Evolutionary conservation across 2,888 invertebrate species (phyloP).

Genomic region (Sepiola atlantica): DNA sequence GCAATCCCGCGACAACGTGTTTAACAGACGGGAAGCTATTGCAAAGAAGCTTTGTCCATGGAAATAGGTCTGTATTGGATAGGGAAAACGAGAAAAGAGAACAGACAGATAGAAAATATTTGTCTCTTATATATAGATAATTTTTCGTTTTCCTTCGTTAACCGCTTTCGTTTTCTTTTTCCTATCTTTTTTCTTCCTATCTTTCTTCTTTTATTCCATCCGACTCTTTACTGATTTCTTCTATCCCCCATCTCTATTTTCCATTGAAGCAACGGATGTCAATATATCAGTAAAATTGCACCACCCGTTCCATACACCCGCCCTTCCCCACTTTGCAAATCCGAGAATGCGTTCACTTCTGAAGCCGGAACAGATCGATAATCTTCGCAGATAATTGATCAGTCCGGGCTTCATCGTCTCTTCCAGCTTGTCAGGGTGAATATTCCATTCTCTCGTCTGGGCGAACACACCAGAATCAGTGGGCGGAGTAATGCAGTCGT

Average conservation of each 20-base stretch:
- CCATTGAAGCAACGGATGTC: background rate
- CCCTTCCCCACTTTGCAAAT: background rate
- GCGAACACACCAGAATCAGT: background rate
- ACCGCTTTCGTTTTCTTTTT: background rate
- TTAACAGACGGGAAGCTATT: too few species aligned
- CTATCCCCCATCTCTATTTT: background rate
- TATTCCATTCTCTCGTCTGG: background rate
- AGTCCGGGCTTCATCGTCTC: conserved; percentile 1
- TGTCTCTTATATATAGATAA: too few species aligned
- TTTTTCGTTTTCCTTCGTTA: background rate
- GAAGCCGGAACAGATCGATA: background rate
- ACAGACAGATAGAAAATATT: too few species aligned
- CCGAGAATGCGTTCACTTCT: background rate
- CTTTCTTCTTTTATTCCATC: background rate
- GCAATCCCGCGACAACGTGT: too few species aligned
- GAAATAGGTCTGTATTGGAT: too few species aligned
- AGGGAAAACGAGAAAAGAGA: too few species aligned
- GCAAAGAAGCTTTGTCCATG: too few species aligned
- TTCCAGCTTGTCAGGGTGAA: background rate
- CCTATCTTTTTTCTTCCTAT: background rate
- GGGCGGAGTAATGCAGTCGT: background rate
- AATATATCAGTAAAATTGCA: background rate
- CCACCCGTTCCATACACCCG: background rate
- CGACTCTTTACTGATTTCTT: background rate
- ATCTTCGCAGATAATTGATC: conserved; percentile 22